Evolutionary conservation across 2,113 vertebrate genomes (phyloP).

Genomic region (Asarcornis scutulata): DNA sequence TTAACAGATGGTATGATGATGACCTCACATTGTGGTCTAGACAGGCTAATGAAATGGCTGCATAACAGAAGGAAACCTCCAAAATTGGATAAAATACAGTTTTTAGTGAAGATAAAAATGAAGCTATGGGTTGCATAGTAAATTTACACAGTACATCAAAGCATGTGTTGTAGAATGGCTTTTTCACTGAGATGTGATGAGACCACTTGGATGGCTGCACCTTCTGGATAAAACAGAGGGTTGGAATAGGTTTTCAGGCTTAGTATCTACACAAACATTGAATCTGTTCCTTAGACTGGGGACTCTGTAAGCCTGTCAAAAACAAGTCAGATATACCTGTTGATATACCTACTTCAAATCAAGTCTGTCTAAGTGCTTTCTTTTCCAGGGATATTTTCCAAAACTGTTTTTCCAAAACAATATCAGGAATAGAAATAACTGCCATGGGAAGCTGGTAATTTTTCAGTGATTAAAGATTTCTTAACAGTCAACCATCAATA

Average conservation of each 20-base stretch:
- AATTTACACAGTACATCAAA: not conserved
- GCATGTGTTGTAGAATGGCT: not conserved
- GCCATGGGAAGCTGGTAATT: not conserved
- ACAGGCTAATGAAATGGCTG: conserved; percentile 17
- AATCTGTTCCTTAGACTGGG: not conserved
- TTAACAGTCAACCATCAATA: not conserved
- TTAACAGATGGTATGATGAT: not conserved
- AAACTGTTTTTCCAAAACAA: not conserved
- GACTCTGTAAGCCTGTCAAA: not conserved
- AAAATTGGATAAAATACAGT: not conserved
- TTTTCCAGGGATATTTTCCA: not conserved
- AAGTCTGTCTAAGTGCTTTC: not conserved
- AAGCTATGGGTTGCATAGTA: not conserved
- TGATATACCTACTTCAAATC: not conserved
- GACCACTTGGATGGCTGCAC: not conserved
- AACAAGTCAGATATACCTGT: not conserved
- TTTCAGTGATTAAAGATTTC: not conserved
- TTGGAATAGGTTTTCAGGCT: not conserved
- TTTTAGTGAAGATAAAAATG: not conserved
- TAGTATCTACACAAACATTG: not conserved
- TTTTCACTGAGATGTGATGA: not conserved
- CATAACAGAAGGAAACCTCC: not conserved
- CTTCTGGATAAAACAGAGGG: not conserved
- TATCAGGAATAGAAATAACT: not conserved
- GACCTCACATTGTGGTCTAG: conserved; percentile 48